Conservation (phyloP, 2,888 invertebrate genomes). For the Apamea anceps region DNA sequence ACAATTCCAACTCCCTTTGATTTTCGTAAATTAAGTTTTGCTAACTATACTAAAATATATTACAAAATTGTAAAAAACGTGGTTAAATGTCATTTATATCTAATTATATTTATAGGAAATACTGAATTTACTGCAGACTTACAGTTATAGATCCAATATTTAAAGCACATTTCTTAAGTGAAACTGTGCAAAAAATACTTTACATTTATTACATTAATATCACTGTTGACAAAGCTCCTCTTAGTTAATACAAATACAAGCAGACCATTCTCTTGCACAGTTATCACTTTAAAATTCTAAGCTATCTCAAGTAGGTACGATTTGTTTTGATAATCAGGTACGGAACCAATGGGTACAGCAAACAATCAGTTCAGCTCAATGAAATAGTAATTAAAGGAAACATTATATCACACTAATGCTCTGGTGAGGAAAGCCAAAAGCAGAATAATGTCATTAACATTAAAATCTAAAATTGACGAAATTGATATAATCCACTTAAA, state of each 20-base stretch:
- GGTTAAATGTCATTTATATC: constrained; percentile 82
- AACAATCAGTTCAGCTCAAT: constrained; percentile 60
- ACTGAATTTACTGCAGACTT: constrained; percentile 85
- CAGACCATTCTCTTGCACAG: constrained; percentile 84
- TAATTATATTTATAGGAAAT: constrained; percentile 87
- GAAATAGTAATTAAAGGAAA: constrained; percentile 58
- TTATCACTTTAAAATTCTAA: constrained; percentile 81
- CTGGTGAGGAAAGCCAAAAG: constrained; percentile 76
- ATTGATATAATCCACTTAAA: constrained; percentile 90
- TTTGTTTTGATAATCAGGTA: constrained; percentile 68
- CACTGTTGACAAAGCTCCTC: constrained; percentile 85
- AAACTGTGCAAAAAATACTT: constrained; percentile 85
- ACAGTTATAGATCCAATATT: constrained; percentile 78
- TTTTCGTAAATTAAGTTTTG: constrained; percentile 83
- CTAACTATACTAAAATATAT: constrained; percentile 87
- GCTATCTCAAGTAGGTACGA: constrained; percentile 67
- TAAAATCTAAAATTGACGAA: constrained; percentile 90
- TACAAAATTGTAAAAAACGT: constrained; percentile 87
- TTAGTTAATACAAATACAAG: constrained; percentile 74
- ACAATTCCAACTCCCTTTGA: constrained; percentile 78
- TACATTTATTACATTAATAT: constrained; percentile 82
- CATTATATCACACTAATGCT: constrained; percentile 61
- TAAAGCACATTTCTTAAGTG: constrained; percentile 82
- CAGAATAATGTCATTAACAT: constrained; percentile 80
- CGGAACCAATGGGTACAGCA: constrained; percentile 66